Evolutionary conservation across 2,797 vertebrate species (phyloP), one percentile per base, ranked within the genome.

Genomic region (Lithobates pipiens): DNA sequence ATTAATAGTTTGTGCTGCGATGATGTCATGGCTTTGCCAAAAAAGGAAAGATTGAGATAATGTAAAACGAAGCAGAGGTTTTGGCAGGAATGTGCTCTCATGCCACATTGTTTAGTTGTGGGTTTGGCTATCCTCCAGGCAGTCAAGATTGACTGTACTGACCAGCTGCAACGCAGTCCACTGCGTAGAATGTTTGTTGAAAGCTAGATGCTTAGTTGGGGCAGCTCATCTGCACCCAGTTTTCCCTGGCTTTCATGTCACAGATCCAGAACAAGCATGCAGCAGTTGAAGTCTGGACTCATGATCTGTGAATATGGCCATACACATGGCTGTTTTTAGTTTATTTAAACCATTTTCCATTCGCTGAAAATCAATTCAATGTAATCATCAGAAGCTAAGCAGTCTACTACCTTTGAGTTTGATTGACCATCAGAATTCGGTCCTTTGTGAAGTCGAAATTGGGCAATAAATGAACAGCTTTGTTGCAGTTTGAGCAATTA

Each of bases 151-250:
- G 90, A 91, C 91, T 91, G 75, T 3, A 92, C 92, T 91, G 89
- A 91, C 90, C 93, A 93, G 90, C 92, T 94, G 91, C 90, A 91
- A 91, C 93, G 89, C 88, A 88, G 74, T 81, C 46, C 91, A 90
- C 90, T 90, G 89, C 90, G 42, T 88, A 29, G 23, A 80, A 63
- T 10, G 21, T 71, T 81, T 77, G 57, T 81, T 2, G 9, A 44
- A 85, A 70, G 21, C n/a, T 61, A 61, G 18, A 61, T 61, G 54
- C 18, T 5, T 61, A 61, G 54, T 11, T 54, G 77, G 68, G 76
- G 80, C 34, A 11, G 32, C 50, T 34, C 44, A 36, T 29, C 46
- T 77, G 67, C 54, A n/a, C 21, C 54, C 54, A 61, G 21, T 11
- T 61, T 61, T 61, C 21, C 7, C 54, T 61, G 21, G 21, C 21